Conservation (phyloP, 1,140 invertebrate genomes). For the Drosophila kohkoa region DNA sequence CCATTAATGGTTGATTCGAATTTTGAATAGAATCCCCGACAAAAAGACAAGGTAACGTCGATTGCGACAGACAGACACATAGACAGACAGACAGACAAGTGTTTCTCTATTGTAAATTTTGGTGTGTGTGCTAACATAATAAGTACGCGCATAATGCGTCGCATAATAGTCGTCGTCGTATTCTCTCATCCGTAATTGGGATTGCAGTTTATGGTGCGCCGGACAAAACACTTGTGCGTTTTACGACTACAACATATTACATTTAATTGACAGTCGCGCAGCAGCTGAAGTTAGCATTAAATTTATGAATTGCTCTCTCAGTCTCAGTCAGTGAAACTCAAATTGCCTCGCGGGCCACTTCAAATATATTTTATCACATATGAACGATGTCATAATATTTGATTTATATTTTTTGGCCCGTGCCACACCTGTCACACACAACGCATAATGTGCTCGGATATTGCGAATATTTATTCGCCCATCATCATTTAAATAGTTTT, state of each 20-base stretch:
- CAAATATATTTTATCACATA: neutral
- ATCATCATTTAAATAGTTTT: slow-evolving; percentile 35
- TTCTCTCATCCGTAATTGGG: slow-evolving; percentile 51
- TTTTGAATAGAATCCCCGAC: slow-evolving; percentile 41
- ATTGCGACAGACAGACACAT: neutral
- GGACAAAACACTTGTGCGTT: slow-evolving; percentile 38
- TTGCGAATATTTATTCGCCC: slow-evolving; percentile 18
- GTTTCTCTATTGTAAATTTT: slow-evolving; percentile 42
- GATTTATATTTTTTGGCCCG: neutral
- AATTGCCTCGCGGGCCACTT: slow-evolving; percentile 1
- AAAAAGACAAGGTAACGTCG: neutral
- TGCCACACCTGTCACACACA: neutral
- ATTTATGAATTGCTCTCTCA: slow-evolving; percentile 7
- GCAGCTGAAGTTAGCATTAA: slow-evolving; percentile 31
- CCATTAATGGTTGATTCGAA: slow-evolving; percentile 73
- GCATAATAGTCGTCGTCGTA: slow-evolving; percentile 8
- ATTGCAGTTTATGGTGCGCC: slow-evolving; percentile 59
- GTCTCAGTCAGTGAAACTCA: slow-evolving; percentile 3
- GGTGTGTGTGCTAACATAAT: slow-evolving; percentile 12
- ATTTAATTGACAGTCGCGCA: slow-evolving; percentile 66
- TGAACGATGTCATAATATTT: slow-evolving; percentile 17
- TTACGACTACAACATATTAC: slow-evolving; percentile 72
- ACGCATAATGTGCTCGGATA: slow-evolving; percentile 1
- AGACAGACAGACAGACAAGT: slow-evolving; percentile 5
- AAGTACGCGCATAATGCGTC: slow-evolving; percentile 17